Base-by-base conservation (phyloP, 1,140 invertebrate genomes). In the Aphaenogaster floridana region DNA sequence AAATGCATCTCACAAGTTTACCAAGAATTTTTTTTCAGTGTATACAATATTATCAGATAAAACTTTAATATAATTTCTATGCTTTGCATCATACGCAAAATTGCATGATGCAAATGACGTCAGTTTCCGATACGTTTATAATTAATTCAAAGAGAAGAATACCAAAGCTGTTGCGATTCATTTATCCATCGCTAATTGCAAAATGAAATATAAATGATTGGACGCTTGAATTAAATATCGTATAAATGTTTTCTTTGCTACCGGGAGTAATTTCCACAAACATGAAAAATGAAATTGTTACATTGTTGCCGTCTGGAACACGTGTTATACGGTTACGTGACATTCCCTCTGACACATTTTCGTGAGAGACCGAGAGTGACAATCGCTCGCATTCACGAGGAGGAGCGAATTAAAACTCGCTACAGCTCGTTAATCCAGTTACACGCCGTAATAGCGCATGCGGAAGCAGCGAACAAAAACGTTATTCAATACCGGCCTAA, bases 381-480 rank as follows among this genome's bases (percentile, higher is more conserved):
- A 74, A 74, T 72, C 39, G 21, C 0, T 45, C 11, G 39, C 11
- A 61, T 83, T 83, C 42, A 74, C 28, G 28, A 28, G 8, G 8
- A 28, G 45, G 17, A 79, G 42, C 68, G 42, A 83, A 83, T 83
- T 42, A 45, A 42, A 59, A 61, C 13, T 42, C 68, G 80, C 48
- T 74, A 83, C 80, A 83, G 80, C 52, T 83, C 68, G 68, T 57
- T 83, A 74, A 83, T 81, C 48, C 78, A 71, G 48, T 78, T 76
- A 78, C 54, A 21, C 48, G 54, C 21, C 28, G 59, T 59, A 84
- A 74, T 74, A 66, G 42, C 11, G 13, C 42, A 86, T 21, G 28
- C 83, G 83, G 83, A 77, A 68, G 74, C 36, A 64, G 21, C 45
- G 28, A 52, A 78, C 83, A 64, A 86, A 48, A 86, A 63, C 17